Conservation (phyloP, 2,113 vertebrate genomes). For the Rhinolophus sinicus region DNA sequence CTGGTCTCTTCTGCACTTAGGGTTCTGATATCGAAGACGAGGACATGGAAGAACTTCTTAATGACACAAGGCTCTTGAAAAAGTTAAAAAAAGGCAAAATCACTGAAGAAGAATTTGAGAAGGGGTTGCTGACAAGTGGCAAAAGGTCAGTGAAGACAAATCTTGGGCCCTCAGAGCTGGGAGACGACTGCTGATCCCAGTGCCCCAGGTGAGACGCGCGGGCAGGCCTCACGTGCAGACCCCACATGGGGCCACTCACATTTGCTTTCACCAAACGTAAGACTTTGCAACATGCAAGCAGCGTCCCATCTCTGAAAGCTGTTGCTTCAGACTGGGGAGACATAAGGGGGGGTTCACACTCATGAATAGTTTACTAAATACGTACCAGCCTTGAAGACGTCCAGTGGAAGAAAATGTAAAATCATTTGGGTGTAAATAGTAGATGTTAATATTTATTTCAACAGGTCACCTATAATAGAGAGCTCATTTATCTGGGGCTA, state of each 20-base stretch:
- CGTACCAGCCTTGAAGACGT: not conserved
- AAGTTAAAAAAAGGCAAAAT: constrained; percentile 95
- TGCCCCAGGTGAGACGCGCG: accelerated
- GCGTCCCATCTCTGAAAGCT: not conserved
- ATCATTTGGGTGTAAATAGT: not conserved
- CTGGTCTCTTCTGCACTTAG: constrained; percentile 80
- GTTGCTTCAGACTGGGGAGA: accelerated
- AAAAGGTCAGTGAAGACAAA: not conserved
- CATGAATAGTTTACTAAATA: not conserved
- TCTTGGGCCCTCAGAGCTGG: not conserved
- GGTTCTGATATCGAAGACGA: constrained; percentile 91
- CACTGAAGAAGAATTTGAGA: constrained; percentile 94
- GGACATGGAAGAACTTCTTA: constrained; percentile 93
- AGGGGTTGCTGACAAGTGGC: constrained; percentile 83
- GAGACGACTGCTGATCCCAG: constrained; percentile 43
- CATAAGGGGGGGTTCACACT: not conserved
- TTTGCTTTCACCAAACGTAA: accelerated
- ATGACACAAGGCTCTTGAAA: constrained; percentile 95
- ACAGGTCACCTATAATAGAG: not conserved
- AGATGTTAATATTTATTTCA: not conserved
- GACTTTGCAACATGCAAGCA: accelerated
- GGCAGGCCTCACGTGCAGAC: too few relatives aligned
- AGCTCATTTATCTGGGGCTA: not conserved
- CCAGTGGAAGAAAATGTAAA: not conserved
- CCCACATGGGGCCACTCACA: accelerated